Evolutionary conservation across 2,113 vertebrate species (phyloP).

Genomic region (Dermatemys mawii): DNA sequence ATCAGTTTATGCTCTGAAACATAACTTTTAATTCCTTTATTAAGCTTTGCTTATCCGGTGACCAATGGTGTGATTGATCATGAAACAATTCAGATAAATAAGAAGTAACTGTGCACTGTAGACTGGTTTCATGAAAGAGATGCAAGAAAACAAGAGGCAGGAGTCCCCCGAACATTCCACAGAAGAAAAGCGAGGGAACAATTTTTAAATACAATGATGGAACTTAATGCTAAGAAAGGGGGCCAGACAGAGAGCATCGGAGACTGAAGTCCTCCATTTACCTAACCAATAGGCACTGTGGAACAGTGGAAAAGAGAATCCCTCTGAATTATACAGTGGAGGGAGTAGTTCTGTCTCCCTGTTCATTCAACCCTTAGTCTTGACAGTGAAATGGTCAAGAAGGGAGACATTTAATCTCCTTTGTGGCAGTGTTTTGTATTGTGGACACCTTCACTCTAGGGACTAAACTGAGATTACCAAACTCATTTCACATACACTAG

Average conservation of each 20-base stretch:
- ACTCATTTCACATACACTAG: background rate
- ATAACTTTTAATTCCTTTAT: fast-evolving
- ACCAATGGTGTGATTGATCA: background rate
- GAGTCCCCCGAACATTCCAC: fast-evolving
- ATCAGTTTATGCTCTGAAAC: fast-evolving
- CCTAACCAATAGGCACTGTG: background rate
- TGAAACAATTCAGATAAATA: background rate
- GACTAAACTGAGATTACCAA: background rate
- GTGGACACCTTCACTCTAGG: background rate
- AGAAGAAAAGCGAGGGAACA: background rate
- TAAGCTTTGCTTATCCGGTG: background rate
- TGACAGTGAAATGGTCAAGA: background rate
- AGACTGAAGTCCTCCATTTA: background rate
- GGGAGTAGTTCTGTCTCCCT: background rate
- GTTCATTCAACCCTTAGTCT: background rate
- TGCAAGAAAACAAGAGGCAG: background rate
- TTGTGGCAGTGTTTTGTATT: background rate
- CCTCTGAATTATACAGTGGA: fast-evolving
- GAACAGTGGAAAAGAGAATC: background rate
- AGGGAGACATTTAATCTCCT: background rate
- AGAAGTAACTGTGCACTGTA: background rate
- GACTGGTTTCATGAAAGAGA: fast-evolving
- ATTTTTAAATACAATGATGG: fast-evolving
- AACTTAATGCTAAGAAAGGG: fast-evolving
- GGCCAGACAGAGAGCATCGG: background rate